Evolutionary conservation across 2,797 vertebrate genomes (phyloP), one percentile per base, ranked within the genome.

Genomic region (Microhierax caerulescens): DNA sequence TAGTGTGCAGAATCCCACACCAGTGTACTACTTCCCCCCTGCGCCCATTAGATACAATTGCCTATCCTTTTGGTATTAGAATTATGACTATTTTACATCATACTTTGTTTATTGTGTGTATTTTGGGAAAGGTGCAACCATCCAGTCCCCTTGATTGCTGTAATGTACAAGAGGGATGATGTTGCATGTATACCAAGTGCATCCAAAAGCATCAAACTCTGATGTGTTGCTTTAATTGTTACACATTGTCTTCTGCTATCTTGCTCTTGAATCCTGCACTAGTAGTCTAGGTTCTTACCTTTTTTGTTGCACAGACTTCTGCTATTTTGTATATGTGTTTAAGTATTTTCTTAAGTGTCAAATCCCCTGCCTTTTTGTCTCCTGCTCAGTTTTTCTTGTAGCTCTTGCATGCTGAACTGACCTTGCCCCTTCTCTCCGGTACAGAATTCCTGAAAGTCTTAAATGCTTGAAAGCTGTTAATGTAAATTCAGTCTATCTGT

Each of bases 381-480:
- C 9, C 45, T 12, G 6, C 18, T 90, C 13, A 5, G 1, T 80
- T 84, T 75, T 91, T 70, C 14, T 75, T 85, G 63, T 47, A 60
- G 32, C 34, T 54, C 27, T 78, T 95, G 21, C 57, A 25, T 93
- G 19, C 64, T 74, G 41, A 22, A 64, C 54, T 47, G 69, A 56
- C 22, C 27, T 3, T 23, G 4, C 68, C 15, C 48, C 25, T 91
- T 60, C 10, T 48, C 36, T 78, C 24, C 75, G 22, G 53, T 56
- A 28, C n/a, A 43, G 7, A 59, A 68, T 60, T 93, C 41, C 80
- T 76, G 47, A 88, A 94, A 70, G 8, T 81, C 45, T 94, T 92
- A 95, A 93, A 65, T 95, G 68, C 67, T 86, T 93, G 82, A 95
- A 97, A 89, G 85, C 73, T 92, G 51, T 90, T 96, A 79, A 89